These are phyloP conservation scores for Clepsis dumicolana DNA, from an alignment of 2,888 invertebrate genomes.

Conservation along the genomic window DNA sequence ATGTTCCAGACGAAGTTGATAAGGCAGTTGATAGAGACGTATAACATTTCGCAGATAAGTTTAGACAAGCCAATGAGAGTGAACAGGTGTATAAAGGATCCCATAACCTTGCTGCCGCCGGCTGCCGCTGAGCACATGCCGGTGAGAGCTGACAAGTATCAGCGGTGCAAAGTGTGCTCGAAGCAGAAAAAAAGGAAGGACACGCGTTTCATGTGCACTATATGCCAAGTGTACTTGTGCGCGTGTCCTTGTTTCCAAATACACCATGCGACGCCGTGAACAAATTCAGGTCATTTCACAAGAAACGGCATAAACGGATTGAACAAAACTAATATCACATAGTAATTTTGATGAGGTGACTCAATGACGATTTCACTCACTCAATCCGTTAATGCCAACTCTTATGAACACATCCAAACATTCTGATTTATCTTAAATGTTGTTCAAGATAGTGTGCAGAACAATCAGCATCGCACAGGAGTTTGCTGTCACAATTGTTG, in stretches of 20 bases:
- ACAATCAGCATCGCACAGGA: background rate
- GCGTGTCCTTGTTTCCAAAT: constrained; percentile 40
- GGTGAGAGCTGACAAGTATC: constrained; percentile 29
- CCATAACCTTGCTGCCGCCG: constrained; percentile 25
- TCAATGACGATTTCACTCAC: too few relatives aligned
- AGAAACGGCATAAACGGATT: too few relatives aligned
- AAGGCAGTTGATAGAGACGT: constrained; percentile 38
- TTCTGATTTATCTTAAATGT: background rate
- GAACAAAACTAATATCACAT: too few relatives aligned
- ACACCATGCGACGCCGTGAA: constrained; percentile 21
- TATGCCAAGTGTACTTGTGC: constrained; percentile 40
- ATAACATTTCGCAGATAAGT: constrained; percentile 19
- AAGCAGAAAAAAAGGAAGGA: constrained; percentile 39
- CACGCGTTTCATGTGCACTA: constrained; percentile 30
- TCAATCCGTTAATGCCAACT: too few relatives aligned
- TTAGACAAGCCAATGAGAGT: constrained; percentile 22
- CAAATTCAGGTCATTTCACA: background rate
- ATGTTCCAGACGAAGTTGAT: constrained; percentile 26
- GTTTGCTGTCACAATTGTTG: background rate
- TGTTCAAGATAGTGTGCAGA: background rate
- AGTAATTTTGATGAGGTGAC: too few relatives aligned
- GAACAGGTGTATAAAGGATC: constrained; percentile 25
- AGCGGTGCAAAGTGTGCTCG: constrained; percentile 37
- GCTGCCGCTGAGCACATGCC: constrained; percentile 38
- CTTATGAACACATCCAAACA: background rate